A percentile compares a stretch with the other conserved stretches of the same genome.
These are phyloP conservation scores for Apantesis nais DNA, from an alignment of 2,888 invertebrate species.

Conservation along the genomic window DNA sequence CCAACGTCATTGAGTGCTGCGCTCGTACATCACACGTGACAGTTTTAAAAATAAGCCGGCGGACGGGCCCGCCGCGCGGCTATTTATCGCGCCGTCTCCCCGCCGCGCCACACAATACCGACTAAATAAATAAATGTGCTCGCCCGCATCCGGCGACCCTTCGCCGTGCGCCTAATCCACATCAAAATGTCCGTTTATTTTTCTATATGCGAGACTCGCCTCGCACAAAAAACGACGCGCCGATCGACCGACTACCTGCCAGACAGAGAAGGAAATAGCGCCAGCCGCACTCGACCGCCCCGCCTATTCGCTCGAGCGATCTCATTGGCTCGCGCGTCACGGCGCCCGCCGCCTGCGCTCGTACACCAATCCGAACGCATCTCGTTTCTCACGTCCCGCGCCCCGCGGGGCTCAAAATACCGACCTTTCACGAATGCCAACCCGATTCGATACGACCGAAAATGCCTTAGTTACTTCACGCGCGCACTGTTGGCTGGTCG, in stretches of 20 bases:
- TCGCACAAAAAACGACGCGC: slow-evolving; percentile 73
- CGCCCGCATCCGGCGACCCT: slow-evolving; percentile 81
- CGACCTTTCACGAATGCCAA: slow-evolving; percentile 83
- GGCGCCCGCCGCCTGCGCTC: slow-evolving; percentile 73
- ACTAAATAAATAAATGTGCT: slow-evolving; percentile 77
- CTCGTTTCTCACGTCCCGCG: slow-evolving; percentile 67
- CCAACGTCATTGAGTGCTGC: slow-evolving; percentile 16
- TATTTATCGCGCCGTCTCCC: slow-evolving; percentile 80
- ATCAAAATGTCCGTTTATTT: slow-evolving; percentile 85
- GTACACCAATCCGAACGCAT: slow-evolving; percentile 64
- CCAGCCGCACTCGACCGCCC: slow-evolving; percentile 62
- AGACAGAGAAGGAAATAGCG: slow-evolving; percentile 67
- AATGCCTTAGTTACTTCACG: slow-evolving; percentile 85
- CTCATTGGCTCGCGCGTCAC: slow-evolving; percentile 67
- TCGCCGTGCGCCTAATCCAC: slow-evolving; percentile 69
- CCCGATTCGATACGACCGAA: slow-evolving; percentile 84
- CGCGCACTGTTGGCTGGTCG: slow-evolving; percentile 75
- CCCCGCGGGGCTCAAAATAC: slow-evolving; percentile 74
- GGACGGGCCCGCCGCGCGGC: slow-evolving; percentile 62
- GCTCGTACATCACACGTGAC: slow-evolving; percentile 53
- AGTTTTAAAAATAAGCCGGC: slow-evolving; percentile 56
- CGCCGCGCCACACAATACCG: slow-evolving; percentile 52
- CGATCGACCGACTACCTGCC: slow-evolving; percentile 67
- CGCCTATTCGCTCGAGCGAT: slow-evolving; percentile 67
- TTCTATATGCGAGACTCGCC: slow-evolving; percentile 77